Conservation (phyloP, 2,797 vertebrate species). For the Onychomys torridus region DNA sequence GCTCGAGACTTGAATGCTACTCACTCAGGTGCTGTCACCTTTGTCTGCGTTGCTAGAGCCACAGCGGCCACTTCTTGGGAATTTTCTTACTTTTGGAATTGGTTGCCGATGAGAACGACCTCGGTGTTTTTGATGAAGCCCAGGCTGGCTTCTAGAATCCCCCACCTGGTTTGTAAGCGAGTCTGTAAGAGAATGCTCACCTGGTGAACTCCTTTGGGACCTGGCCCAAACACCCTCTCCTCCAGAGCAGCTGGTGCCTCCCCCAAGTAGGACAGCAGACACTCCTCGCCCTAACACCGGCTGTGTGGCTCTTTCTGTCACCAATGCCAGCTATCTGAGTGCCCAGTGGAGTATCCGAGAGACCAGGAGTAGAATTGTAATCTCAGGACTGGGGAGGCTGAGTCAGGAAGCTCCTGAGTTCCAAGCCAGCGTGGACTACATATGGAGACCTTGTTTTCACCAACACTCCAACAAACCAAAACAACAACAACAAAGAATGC, state of each 20-base stretch:
- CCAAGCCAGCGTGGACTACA: background rate
- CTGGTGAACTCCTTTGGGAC: background rate
- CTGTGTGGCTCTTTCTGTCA: background rate
- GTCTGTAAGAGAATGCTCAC: background rate
- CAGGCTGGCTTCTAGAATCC: background rate
- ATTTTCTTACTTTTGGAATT: constrained; percentile 21
- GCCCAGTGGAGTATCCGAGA: background rate
- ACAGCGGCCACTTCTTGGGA: background rate
- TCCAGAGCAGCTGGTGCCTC: background rate
- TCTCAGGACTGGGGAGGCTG: background rate
- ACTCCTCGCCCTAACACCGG: background rate
- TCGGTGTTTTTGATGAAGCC: background rate
- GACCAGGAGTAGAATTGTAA: background rate
- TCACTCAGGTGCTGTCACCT: background rate
- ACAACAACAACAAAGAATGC: background rate
- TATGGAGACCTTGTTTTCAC: background rate
- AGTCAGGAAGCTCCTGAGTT: background rate
- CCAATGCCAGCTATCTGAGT: background rate
- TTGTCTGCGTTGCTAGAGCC: background rate
- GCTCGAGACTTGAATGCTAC: background rate
- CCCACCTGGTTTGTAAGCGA: background rate
- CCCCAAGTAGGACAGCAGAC: constrained; percentile 10
- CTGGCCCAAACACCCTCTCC: background rate
- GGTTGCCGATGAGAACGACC: background rate
- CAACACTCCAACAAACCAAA: background rate